Evolutionary conservation across 2,888 invertebrate species (phyloP), one percentile per base, ranked within the genome.

Genomic region (Apomyelois bistriatella): DNA sequence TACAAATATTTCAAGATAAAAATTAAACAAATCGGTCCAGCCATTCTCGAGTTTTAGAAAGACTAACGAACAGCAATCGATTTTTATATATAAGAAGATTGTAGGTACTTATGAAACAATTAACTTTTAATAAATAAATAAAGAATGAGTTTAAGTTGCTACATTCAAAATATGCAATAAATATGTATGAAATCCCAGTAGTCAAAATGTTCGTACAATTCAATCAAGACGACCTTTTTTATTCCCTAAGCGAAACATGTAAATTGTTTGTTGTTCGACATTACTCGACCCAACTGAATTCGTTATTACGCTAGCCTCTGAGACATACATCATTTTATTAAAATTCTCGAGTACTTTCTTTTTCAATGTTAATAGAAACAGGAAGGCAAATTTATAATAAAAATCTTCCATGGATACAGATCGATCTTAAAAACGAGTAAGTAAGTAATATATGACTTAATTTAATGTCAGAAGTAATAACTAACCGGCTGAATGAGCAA

Each of bases 221-320:
- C 58, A 63, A 70, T 65, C 58, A 58, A 52, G 54, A 54, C 52
- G 56, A 62, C 60, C 64, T 61, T 64, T 64, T 62, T 55, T 38
- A 53, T 50, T 53, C 51, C 56, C 32, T 13, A 30, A 38, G 28
- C 32, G 54, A 58, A 60, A 58, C 64, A 68, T 65, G 66, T 61
- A 69, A 69, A 69, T 70, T 65, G 65, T 70, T 69, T 65, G 64
- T 70, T 66, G 61, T 62, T 65, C 58, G 55, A 56, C 57, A 57
- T 55, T 53, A 52, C 48, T 46, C 30, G 50, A 53, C 58, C 58
- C 53, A 52, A 41, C 52, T 48, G 61, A 65, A 66, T 65, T 60
- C 62, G 59, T 65, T 64, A 68, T 57, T 55, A 48, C 48, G 52
- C 32, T 53, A 46, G 42, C 22, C 42, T 32, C 32, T 22, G 51